Evolutionary conservation across 1,140 invertebrate genomes (phyloP), one percentile per base, ranked within the genome.

Genomic region (Mactra quadrangularis): DNA sequence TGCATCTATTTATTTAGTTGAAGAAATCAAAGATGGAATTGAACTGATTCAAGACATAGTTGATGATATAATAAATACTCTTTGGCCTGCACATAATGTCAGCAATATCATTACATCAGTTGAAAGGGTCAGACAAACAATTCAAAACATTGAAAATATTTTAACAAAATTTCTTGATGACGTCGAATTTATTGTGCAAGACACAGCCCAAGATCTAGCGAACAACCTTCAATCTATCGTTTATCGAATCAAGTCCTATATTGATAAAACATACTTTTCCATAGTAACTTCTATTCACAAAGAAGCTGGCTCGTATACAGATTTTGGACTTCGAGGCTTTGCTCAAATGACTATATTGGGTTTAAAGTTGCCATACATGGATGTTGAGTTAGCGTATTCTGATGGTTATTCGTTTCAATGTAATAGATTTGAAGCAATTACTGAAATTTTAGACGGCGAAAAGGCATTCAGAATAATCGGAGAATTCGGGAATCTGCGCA

Each of bases 401-500:
- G 22, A 15, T n/a, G 64, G 27, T 1, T 27, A 50, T 19, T 41
- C 47, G 17, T 68, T 68, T 31, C 3, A 68, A 50, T 68, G 64
- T 19, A 68, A 27, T 25, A 38, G 64, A 7, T 68, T 68, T 50
- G 45, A 50, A 3, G 3, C 3, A 52, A 17, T 68, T 11, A 68
- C 15, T n/a, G 19, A 68, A 33, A 27, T 47, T 33, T 72, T 72
- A 9, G 52, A 57, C 3, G 70, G 70, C 4, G 31, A 72, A n/a
- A 38, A 72, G 27, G 70, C 70, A 31, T 1, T 72, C 6, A 3
- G 70, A 68, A 47, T 68, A 11, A 29, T 68, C 13, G 64, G 64
- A 50, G 6, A 41, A 52, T 55, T 55, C 19, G n/a, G n/a, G n/a
- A n/a, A 3, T 25, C 13, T 15, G 17, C 3, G 31, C 0, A 22